phyloP scores from a whole-genome alignment of 2,888 invertebrate species.

The Mesorhabditis sp. region DNA sequence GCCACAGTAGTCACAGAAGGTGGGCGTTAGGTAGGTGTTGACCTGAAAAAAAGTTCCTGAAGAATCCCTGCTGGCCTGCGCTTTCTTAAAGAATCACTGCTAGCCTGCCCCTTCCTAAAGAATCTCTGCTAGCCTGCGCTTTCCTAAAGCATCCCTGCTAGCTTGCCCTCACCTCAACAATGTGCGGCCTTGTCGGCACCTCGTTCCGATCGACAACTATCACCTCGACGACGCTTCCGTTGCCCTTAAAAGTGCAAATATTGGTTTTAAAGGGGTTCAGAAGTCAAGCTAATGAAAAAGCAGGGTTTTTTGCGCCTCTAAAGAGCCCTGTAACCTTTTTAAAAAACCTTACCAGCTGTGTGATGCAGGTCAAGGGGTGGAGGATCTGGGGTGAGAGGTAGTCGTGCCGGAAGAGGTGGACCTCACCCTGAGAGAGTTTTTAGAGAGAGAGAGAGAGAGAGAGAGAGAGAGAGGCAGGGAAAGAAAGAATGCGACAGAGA shows the following conservation, averaged over 20 bases:
- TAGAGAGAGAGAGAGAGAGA: background rate
- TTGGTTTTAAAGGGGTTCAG: slow-evolving; percentile 4
- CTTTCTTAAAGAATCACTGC: slow-evolving; percentile 26
- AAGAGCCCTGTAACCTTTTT: background rate
- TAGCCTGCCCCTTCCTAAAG: slow-evolving; percentile 2
- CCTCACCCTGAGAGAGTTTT: slow-evolving; percentile 22
- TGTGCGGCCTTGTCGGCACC: slow-evolving; percentile 45
- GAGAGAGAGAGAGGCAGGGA: background rate
- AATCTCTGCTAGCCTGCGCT: slow-evolving; percentile 5
- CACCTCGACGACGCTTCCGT: slow-evolving; percentile 53
- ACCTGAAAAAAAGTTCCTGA: slow-evolving; percentile 15
- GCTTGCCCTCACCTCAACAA: slow-evolving; percentile 29
- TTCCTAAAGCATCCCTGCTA: slow-evolving; percentile 26
- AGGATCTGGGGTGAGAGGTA: slow-evolving; percentile 53
- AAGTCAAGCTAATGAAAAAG: no score
- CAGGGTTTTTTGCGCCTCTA: no score
- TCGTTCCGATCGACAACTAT: slow-evolving; percentile 43
- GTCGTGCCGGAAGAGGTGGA: slow-evolving; percentile 56
- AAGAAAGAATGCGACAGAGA: background rate
- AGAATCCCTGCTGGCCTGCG: background rate
- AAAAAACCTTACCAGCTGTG: slow-evolving; percentile 37
- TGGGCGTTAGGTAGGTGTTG: slow-evolving; percentile 51
- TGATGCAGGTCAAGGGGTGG: slow-evolving; percentile 40
- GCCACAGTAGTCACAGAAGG: slow-evolving; percentile 58
- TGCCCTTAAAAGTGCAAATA: slow-evolving; percentile 28